phyloP scores from a whole-genome alignment of 2,113 vertebrate species.

The Entelurus aequoreus region DNA sequence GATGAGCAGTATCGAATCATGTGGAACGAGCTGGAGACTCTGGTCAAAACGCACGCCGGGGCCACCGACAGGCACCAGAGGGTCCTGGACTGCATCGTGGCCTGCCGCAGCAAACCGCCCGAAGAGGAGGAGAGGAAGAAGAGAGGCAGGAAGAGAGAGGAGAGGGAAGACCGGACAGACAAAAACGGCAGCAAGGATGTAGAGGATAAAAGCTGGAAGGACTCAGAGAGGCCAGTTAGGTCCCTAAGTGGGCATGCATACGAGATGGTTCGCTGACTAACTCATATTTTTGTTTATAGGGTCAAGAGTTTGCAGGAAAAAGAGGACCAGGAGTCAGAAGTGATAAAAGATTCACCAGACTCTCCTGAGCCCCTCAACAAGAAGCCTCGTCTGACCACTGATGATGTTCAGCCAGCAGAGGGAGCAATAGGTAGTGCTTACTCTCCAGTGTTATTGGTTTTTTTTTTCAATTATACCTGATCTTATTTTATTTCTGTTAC shows the following conservation, averaged over 20 bases:
- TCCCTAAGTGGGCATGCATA: neutral
- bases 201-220: slow-evolving; percentile 90
- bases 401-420: slow-evolving; percentile 81
- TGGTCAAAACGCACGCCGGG: slow-evolving; percentile 87
- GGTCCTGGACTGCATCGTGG: slow-evolving; percentile 89
- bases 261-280: neutral
- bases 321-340: slow-evolving; percentile 86
- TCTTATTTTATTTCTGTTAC: neutral
- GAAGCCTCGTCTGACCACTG: slow-evolving; percentile 84
- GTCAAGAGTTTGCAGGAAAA: slow-evolving; percentile 87
- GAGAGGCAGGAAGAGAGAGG: slow-evolving; percentile 90
- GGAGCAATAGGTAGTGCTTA: slow-evolving; percentile 83
- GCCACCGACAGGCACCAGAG: slow-evolving; percentile 89
- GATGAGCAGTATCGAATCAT: slow-evolving; percentile 98
- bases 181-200: slow-evolving; percentile 85
- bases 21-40: slow-evolving; percentile 99
- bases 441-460: neutral
- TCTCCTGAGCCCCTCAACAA: slow-evolving; percentile 96
- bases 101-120: slow-evolving; percentile 92
- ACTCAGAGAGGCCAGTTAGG: slow-evolving; percentile 80
- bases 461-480: neutral
- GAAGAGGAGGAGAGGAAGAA: slow-evolving; percentile 97
- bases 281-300: slow-evolving; percentile 48
- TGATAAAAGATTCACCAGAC: slow-evolving; percentile 97
- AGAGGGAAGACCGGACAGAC: slow-evolving; percentile 88